Conservation (phyloP, 2,888 invertebrate species). For the Cerceris rybyensis region DNA sequence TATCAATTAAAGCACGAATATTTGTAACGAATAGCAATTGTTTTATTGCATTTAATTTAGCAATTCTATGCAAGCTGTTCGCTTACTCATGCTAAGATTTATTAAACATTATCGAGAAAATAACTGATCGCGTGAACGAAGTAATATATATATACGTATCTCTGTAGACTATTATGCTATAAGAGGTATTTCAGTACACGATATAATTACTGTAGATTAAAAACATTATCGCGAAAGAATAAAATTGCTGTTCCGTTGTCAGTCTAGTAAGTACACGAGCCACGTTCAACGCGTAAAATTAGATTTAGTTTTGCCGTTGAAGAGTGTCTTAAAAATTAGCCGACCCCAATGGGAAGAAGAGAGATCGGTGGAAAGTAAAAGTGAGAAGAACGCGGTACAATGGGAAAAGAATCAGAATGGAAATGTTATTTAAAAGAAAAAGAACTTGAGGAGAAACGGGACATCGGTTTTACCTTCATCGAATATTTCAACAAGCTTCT, state of each 20-base stretch:
- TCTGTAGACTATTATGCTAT: slow-evolving; percentile 38
- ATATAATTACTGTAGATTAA: slow-evolving; percentile 20
- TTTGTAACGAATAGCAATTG: background rate
- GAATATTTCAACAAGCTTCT: slow-evolving; percentile 40
- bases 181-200: slow-evolving; percentile 28
- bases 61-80: background rate
- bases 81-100: background rate
- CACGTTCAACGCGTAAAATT: slow-evolving; percentile 13
- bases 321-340: background rate
- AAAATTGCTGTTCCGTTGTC: slow-evolving; percentile 17
- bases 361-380: slow-evolving; percentile 5
- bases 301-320: background rate
- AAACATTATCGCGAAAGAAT: slow-evolving; percentile 6
- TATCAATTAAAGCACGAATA: background rate
- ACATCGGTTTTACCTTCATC: slow-evolving; percentile 21
- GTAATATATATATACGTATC: slow-evolving; percentile 2
- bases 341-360: slow-evolving; percentile 5
- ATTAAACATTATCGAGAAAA: background rate
- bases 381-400: background rate
- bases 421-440: slow-evolving; percentile 30
- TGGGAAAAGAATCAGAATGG: slow-evolving; percentile 1
- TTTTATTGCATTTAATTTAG: background rate
- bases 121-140: slow-evolving; percentile 4
- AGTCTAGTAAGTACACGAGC: slow-evolving; percentile 61
- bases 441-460: background rate